Percentiles rank a stretch among this genome's conserved stretches.
Conservation (phyloP, 2,797 vertebrate genomes). For the Gymnopithys bicolor region DNA sequence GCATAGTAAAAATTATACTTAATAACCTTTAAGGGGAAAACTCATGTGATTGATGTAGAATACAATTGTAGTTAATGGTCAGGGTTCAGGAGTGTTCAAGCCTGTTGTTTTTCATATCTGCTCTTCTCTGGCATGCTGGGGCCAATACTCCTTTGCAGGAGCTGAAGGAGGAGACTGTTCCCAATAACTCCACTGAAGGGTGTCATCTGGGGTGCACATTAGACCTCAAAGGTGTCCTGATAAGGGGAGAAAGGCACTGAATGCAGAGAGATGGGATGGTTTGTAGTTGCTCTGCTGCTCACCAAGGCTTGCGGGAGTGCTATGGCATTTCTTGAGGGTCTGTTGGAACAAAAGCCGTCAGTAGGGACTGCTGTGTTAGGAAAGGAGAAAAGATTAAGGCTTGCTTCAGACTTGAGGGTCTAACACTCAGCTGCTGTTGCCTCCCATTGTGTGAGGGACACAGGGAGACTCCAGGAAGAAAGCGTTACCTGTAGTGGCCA, state of each 20-base stretch:
- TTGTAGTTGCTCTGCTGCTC: neutral
- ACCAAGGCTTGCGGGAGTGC: neutral
- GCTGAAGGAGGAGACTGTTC: neutral
- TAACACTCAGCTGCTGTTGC: neutral
- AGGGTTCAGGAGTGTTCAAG: conserved; percentile 26
- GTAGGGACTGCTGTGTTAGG: neutral
- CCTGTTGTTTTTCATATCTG: conserved; percentile 5
- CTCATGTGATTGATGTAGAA: conserved; percentile 63
- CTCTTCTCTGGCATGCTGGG: neutral
- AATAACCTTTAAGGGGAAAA: conserved; percentile 69
- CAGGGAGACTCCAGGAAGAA: neutral
- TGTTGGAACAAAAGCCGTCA: neutral
- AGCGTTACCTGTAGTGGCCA: neutral
- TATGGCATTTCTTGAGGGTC: neutral
- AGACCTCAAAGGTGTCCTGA: neutral
- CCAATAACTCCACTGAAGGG: neutral
- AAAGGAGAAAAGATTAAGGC: neutral
- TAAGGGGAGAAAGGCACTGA: neutral
- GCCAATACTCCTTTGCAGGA: neutral
- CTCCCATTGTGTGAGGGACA: neutral
- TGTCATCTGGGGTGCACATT: neutral
- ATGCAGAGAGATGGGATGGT: neutral
- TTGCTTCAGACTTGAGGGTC: neutral
- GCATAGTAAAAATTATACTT: conserved; percentile 69
- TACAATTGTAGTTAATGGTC: conserved; percentile 69